Conservation (phyloP, 2,113 vertebrate species). For the Gopherus evgoodei region DNA sequence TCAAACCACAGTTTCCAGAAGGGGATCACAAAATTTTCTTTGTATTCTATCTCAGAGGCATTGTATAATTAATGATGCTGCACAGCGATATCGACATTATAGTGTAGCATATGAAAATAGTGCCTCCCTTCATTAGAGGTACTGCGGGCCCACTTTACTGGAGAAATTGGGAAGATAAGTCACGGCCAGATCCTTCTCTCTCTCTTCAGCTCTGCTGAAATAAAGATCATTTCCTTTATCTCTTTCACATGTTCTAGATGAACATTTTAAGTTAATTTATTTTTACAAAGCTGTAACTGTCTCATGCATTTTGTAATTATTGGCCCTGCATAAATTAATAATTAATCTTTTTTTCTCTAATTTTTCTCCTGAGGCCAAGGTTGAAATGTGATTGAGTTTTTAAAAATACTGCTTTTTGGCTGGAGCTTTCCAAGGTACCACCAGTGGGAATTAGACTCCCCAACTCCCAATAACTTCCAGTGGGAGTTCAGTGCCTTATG, state of each 20-base stretch:
- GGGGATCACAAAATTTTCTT: neutral
- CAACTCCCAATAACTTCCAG: neutral
- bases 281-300: neutral
- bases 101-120: neutral
- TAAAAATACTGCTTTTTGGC: neutral
- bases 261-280: neutral
- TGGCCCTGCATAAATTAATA: neutral
- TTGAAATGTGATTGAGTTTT: accelerated
- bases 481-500: neutral
- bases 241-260: neutral
- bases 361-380: neutral
- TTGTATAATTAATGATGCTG: neutral
- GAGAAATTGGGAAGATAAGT: neutral
- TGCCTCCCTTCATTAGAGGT: neutral
- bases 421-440: neutral
- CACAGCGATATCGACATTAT: neutral
- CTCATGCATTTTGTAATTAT: neutral
- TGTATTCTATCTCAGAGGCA: neutral
- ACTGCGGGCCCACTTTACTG: neutral
- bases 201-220: neutral
- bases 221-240: neutral
- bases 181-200: neutral
- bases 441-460: too few species aligned
- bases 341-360: neutral
- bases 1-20: neutral